Evolutionary conservation across 2,113 vertebrate species (phyloP).

Genomic region (Bucco capensis): DNA sequence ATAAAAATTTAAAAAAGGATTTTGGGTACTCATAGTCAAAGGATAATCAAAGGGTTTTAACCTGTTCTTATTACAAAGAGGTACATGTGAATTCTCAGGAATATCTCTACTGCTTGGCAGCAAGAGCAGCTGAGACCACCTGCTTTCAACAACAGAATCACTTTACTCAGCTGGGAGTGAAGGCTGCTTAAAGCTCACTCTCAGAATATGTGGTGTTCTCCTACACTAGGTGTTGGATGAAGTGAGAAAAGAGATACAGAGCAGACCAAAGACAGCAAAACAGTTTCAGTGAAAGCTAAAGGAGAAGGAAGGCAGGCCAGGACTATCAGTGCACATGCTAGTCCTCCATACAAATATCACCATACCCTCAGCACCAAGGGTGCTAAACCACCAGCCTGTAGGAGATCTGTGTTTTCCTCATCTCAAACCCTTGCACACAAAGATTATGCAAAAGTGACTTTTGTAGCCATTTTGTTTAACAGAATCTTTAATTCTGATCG

Average conservation of each 20-base stretch:
- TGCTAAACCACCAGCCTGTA: background rate
- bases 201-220: background rate
- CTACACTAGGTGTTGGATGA: background rate
- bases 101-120: background rate
- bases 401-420: background rate
- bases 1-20: background rate
- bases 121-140: background rate
- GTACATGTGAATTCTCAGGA: background rate
- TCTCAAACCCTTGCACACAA: background rate
- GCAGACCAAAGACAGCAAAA: background rate
- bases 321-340: background rate
- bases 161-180: background rate
- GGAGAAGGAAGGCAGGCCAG: background rate
- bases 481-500: background rate
- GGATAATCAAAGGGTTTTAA: background rate
- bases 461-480: background rate
- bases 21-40: background rate
- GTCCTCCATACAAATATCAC: background rate
- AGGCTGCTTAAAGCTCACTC: background rate
- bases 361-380: background rate
- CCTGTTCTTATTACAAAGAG: background rate
- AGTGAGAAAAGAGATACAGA: background rate
- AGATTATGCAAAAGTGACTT: background rate
- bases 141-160: background rate
- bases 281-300: background rate